phyloP scores from a whole-genome alignment of 2,113 vertebrate genomes.

The Hepsetus odoe region DNA sequence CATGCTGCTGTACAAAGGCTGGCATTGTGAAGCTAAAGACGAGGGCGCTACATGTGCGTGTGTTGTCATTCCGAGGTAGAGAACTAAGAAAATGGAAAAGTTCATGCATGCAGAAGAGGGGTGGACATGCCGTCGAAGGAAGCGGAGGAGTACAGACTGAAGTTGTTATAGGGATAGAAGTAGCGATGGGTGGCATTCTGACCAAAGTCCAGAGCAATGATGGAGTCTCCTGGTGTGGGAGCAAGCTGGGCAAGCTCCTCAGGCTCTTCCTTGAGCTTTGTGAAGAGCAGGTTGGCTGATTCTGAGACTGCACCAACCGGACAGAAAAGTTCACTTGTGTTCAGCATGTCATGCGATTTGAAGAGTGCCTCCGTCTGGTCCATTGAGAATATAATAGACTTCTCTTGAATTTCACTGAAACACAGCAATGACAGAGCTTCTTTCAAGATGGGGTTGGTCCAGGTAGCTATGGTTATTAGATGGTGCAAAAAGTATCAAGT shows the following conservation, averaged over 20 bases:
- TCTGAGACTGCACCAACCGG: conserved; percentile 61
- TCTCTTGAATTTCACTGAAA: conserved; percentile 90
- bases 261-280: conserved; percentile 92
- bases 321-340: conserved; percentile 69
- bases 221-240: conserved; percentile 89
- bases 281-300: conserved; percentile 81
- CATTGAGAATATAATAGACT: conserved; percentile 89
- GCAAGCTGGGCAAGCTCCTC: conserved; percentile 91
- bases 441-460: neutral
- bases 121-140: conserved; percentile 43
- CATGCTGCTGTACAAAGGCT: conserved; percentile 36
- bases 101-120: conserved; percentile 53
- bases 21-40: conserved; percentile 32
- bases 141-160: conserved; percentile 75
- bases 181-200: conserved; percentile 62
- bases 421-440: neutral
- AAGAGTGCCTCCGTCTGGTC: conserved; percentile 92
- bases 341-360: conserved; percentile 81
- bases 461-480: neutral
- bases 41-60: conserved; percentile 19
- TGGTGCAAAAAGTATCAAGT: too few relatives aligned
- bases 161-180: conserved; percentile 67
- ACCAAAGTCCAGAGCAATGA: conserved; percentile 94
- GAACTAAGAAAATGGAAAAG: conserved; percentile 18
- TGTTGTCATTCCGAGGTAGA: conserved; percentile 52